Evolutionary conservation across 2,113 vertebrate species (phyloP).

Genomic region (Furnarius figulus): DNA sequence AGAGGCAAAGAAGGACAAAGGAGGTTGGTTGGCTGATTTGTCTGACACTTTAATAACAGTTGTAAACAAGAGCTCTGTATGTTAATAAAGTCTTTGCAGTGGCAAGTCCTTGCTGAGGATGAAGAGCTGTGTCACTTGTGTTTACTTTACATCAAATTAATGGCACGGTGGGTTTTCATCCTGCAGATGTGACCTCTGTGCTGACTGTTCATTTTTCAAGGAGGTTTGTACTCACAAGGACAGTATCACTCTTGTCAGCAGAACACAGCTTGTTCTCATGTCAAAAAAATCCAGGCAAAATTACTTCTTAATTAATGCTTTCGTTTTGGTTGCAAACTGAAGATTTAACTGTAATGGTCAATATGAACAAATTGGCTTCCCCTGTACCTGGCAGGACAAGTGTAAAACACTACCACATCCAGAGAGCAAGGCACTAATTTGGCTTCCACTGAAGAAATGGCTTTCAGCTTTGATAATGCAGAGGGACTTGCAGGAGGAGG

Average conservation of each 20-base stretch:
- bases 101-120: background rate
- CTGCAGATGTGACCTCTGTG: background rate
- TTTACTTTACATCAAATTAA: background rate
- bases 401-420: background rate
- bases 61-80: background rate
- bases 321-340: background rate
- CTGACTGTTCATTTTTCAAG: background rate
- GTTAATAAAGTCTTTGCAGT: background rate
- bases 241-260: background rate
- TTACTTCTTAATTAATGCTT: background rate
- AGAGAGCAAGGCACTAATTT: background rate
- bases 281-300: background rate
- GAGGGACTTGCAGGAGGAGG: background rate
- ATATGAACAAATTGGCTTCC: background rate
- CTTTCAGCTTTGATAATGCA: background rate
- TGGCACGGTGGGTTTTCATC: background rate
- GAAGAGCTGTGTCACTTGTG: background rate
- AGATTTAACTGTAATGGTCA: background rate
- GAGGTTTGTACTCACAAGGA: background rate
- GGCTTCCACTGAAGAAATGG: rapidly evolving
- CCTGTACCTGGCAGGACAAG: background rate
- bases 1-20: background rate
- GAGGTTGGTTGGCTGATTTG: background rate
- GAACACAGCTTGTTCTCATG: background rate
- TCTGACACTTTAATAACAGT: conserved; percentile 1